Evolutionary conservation across 2,888 invertebrate species (phyloP), one percentile per base, ranked within the genome.

Genomic region (Arctia plantaginis): DNA sequence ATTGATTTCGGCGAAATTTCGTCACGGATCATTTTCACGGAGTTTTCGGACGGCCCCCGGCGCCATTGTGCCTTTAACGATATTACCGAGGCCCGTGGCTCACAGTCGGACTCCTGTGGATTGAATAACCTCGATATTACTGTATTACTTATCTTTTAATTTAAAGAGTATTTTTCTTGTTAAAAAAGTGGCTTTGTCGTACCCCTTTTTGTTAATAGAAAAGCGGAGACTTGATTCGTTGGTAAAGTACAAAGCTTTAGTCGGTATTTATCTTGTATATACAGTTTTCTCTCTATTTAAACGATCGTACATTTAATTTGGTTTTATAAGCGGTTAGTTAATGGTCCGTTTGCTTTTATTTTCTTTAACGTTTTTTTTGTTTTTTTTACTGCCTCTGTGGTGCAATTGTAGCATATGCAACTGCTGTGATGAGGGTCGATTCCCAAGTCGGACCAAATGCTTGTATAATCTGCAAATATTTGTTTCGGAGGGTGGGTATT

Each of bases 1-100:
- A 93, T 93, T 91, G 91, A 94, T 93, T 92, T 90, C 87, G 86
- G 88, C 70, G 91, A 90, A 89, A 90, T 92, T 90, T 91, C 90
- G 91, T 89, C 89, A 90, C 92, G 93, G 93, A 91, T 92, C 92
- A 92, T 93, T 93, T 70, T 70, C 70, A 70, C 70, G 30, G 70
- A 70, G 62, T 62, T 70, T 70, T 92, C 88, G 86, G 84, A 68
- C 68, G 75, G 78, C 83, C 84, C 83, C 82, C 82, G 88, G 87
- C 87, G 83, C 87, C 88, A 91, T 93, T 92, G 91, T 92, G 79
- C 87, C 84, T 85, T 88, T 93, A 93, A 93, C 91, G 92, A 92
- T 88, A 90, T 93, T 91, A 92, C 70, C 23, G 59, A 35, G 51
- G 62, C 27, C 30, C 70, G 41, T 70, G 44, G 65, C 68, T 73